Evolutionary conservation across 2,888 invertebrate species (phyloP), one percentile per base, ranked within the genome.

Genomic region (Yponomeuta evonymella): DNA sequence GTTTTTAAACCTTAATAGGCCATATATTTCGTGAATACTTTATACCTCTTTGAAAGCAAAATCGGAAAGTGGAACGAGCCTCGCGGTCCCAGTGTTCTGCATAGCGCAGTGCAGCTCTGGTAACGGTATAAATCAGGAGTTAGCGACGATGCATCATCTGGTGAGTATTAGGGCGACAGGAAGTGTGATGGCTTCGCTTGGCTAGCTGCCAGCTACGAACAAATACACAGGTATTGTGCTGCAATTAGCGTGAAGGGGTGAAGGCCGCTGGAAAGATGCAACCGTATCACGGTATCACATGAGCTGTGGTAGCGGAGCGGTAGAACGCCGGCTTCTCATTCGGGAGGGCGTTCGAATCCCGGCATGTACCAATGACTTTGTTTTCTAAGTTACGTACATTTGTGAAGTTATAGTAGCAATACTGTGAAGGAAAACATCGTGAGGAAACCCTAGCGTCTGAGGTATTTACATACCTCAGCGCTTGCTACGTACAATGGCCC

Each of bases 221-320:
- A 66, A 67, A 68, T 51, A 70, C 66, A 48, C 51, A 67, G 71
- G 69, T 43, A 62, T 69, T 69, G 63, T 65, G 48, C 68, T 71
- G 69, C 48, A 64, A 71, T 71, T 71, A 69, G 69, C 68, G 48
- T 48, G 71, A 70, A 68, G 63, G 51, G 71, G 71, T 71, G 71
- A 69, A 71, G 71, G 71, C 48, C 69, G 69, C 65, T 51, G 67
- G 30, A 36, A 29, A 68, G 68, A 68, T 30, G 68, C 68, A 68
- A 68, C 33, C 29, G 51, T 58, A 58, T 58, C 1, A 58, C 51
- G 15, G 15, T 15, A 58, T 58, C 12, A 58, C 51, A 15, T 58
- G 23, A 23, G 23, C 23, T 23, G 23, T 23, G 23, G 23, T 23
- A 23, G 23, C 23, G 23, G 23, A 23, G 23, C 23, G 23, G 23